Percentiles rank a stretch among this genome's conserved stretches.
These are phyloP conservation scores for Cryptus armator DNA, from an alignment of 2,888 invertebrate genomes.

Conservation along the genomic window DNA sequence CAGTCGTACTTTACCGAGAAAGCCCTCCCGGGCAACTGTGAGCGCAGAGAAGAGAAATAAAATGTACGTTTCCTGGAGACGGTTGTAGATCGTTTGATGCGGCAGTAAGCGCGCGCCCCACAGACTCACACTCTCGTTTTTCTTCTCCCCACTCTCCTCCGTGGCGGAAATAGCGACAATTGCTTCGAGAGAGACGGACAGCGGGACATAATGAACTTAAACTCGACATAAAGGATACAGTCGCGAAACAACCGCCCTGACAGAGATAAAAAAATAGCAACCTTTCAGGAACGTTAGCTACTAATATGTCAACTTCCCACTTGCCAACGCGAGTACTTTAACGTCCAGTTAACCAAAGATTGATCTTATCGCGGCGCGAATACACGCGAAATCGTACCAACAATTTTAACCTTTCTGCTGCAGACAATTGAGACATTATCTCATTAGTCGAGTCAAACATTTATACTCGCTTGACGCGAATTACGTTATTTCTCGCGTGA, in stretches of 20 bases:
- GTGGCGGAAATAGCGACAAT: slow-evolving; percentile 66
- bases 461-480: background rate
- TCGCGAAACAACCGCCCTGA: slow-evolving; percentile 24
- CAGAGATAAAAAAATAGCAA: slow-evolving; percentile 5
- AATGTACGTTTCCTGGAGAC: slow-evolving; percentile 63
- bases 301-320: slow-evolving; percentile 51
- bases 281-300: slow-evolving; percentile 39
- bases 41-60: slow-evolving; percentile 43
- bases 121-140: slow-evolving; percentile 38
- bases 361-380: slow-evolving; percentile 26
- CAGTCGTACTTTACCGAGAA: slow-evolving; percentile 56
- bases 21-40: slow-evolving; percentile 34
- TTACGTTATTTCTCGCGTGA: slow-evolving; percentile 15
- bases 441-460: slow-evolving; percentile 16
- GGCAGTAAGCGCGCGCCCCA: slow-evolving; percentile 30
- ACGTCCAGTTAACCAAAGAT: slow-evolving; percentile 10
- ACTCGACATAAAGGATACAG: slow-evolving; percentile 2
- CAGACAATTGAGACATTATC: slow-evolving; percentile 50
- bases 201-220: slow-evolving; percentile 54
- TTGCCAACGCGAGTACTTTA: background rate
- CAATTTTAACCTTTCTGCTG: slow-evolving; percentile 2
- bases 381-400: slow-evolving; percentile 14
- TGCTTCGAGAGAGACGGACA: slow-evolving; percentile 50
- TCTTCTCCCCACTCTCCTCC: slow-evolving; percentile 26
- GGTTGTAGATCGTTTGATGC: slow-evolving; percentile 53